These are phyloP conservation scores for Agapornis canus DNA, from an alignment of 2,797 vertebrate species.

Conservation along the genomic window DNA sequence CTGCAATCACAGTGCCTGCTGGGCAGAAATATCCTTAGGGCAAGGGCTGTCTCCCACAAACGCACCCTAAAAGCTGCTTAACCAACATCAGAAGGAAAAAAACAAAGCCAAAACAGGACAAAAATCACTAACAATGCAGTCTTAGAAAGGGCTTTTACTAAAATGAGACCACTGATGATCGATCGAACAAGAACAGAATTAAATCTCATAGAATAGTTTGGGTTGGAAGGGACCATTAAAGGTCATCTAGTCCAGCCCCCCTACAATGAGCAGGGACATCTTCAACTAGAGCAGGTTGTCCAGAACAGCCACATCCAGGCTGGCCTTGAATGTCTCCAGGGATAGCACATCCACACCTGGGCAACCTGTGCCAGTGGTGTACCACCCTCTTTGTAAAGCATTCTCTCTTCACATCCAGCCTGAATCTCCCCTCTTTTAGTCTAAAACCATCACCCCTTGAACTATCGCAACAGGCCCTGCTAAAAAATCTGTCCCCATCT, in stretches of 20 bases:
- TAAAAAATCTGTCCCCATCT: not conserved
- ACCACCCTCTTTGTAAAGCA: not conserved
- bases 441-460: not conserved
- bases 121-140: not conserved
- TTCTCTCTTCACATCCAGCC: not conserved
- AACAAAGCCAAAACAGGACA: not conserved
- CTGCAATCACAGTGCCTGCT: not conserved
- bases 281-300: not conserved
- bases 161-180: not conserved
- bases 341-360: not conserved
- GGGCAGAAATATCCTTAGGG: not conserved
- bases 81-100: not conserved
- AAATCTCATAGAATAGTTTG: not conserved
- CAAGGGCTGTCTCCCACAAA: not conserved
- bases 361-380: not conserved
- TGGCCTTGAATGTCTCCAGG: not conserved
- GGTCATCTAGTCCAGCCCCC: not conserved
- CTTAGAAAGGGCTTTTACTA: not conserved
- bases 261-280: not conserved
- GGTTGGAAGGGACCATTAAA: not conserved
- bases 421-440: not conserved
- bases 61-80: not conserved
- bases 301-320: not conserved
- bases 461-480: not conserved
- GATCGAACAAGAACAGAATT: constrained; percentile 1